A percentile compares a stretch with the other conserved stretches of the same genome.
phyloP scores from a whole-genome alignment of 1,140 invertebrate species.

The Drosophila ohnishii region DNA sequence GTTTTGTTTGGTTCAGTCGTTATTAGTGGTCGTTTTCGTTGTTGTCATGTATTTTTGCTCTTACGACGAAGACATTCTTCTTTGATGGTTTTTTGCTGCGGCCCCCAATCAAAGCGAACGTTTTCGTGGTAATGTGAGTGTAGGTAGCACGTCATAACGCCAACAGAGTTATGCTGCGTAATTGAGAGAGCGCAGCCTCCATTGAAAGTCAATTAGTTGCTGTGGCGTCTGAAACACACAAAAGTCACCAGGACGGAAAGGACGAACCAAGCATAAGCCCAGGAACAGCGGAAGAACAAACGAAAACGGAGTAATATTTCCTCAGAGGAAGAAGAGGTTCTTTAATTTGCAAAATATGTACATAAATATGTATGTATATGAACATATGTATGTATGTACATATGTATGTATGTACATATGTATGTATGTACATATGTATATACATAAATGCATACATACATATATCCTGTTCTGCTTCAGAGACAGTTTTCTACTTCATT shows the following conservation, averaged over 20 bases:
- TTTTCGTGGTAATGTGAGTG: conserved; percentile 10
- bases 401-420: too few species aligned
- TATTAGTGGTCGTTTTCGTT: conserved; percentile 17
- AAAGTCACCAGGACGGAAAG: not conserved
- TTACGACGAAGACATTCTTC: conserved; percentile 46
- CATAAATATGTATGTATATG: too few species aligned
- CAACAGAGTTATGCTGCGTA: conserved; percentile 40
- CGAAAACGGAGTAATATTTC: not conserved
- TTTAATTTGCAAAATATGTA: not conserved
- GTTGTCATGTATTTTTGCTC: conserved; percentile 39
- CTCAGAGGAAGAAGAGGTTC: not conserved
- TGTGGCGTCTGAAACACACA: conserved; percentile 10
- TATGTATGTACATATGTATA: too few species aligned
- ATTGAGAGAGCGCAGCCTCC: conserved; percentile 32
- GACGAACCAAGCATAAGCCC: not conserved
- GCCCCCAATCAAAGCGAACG: conserved; percentile 28
- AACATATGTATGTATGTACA: too few species aligned
- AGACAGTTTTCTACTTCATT: too few species aligned
- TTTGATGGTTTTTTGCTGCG: conserved; percentile 34
- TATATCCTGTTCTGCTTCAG: too few species aligned
- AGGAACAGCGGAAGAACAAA: not conserved
- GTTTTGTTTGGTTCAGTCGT: conserved; percentile 18
- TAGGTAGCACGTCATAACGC: conserved; percentile 25
- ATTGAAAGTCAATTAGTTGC: conserved; percentile 64
- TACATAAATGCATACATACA: too few species aligned